A percentile compares a stretch with the other conserved stretches of the same genome.
phyloP scores from a whole-genome alignment of 2,113 vertebrate genomes.

The Neogale vison region DNA sequence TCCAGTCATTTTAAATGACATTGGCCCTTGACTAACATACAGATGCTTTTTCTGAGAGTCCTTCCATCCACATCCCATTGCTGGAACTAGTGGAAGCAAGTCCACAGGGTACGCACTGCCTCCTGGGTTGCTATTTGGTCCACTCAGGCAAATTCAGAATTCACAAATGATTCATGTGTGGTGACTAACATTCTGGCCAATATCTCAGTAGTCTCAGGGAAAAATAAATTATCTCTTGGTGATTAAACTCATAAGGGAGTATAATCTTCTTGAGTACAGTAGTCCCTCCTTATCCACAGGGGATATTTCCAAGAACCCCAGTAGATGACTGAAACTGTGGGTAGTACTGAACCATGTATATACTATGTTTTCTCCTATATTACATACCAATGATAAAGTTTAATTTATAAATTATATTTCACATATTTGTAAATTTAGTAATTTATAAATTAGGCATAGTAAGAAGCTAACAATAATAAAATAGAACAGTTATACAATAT shows the following conservation, averaged over 20 bases:
- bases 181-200: not conserved
- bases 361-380: not conserved
- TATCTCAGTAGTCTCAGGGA: not conserved
- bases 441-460: not conserved
- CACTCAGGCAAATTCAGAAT: not conserved
- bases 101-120: not conserved
- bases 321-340: not conserved
- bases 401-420: not conserved
- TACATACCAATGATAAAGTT: not conserved
- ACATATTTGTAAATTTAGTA: not conserved
- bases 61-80: not conserved
- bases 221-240: constrained; percentile 20
- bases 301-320: not conserved
- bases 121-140: not conserved
- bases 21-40: not conserved
- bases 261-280: not conserved
- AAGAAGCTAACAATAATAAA: not conserved
- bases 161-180: not conserved
- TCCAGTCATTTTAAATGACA: not conserved
- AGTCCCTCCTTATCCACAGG: not conserved
- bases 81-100: not conserved
- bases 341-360: not conserved
- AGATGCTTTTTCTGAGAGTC: not conserved
- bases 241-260: constrained; percentile 3
- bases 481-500: not conserved